Evolutionary conservation across 2,113 vertebrate genomes (phyloP).

Genomic region (Dolichallabes microphthalmus): DNA sequence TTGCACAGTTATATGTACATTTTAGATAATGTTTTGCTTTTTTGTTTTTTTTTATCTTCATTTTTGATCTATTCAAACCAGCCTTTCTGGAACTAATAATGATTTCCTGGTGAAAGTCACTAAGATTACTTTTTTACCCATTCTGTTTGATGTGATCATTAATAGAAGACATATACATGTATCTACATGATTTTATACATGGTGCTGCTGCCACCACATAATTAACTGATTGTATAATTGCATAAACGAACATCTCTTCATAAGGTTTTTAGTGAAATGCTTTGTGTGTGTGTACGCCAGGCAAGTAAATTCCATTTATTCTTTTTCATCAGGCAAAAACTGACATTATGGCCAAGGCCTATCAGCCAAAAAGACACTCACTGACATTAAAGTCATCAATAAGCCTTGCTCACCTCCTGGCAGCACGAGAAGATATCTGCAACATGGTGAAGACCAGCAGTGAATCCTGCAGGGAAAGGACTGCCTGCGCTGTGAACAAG

Average conservation of each 20-base stretch:
- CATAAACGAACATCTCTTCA: no score
- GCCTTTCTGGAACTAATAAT: background rate
- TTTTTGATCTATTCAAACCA: background rate
- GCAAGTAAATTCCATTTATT: background rate
- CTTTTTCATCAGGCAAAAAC: slow-evolving; percentile 72
- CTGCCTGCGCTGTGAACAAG: slow-evolving; percentile 88
- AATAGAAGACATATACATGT: background rate
- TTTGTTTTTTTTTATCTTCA: no score
- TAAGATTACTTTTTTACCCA: background rate
- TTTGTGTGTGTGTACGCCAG: background rate
- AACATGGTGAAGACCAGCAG: slow-evolving; percentile 92
- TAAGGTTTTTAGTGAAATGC: background rate
- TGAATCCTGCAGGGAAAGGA: slow-evolving; percentile 82
- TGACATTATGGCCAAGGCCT: slow-evolving; percentile 89
- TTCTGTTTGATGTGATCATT: background rate
- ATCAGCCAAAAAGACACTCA: slow-evolving; percentile 86
- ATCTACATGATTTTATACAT: background rate
- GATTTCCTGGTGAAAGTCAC: background rate
- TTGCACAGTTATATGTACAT: background rate
- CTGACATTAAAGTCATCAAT: slow-evolving; percentile 77
- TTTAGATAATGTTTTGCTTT: background rate
- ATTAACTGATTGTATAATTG: background rate
- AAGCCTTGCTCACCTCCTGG: slow-evolving; percentile 81
- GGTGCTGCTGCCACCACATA: background rate
- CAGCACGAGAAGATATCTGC: slow-evolving; percentile 88